Evolutionary conservation across 2,113 vertebrate genomes (phyloP).

Genomic region (Chinchilla lanigera): DNA sequence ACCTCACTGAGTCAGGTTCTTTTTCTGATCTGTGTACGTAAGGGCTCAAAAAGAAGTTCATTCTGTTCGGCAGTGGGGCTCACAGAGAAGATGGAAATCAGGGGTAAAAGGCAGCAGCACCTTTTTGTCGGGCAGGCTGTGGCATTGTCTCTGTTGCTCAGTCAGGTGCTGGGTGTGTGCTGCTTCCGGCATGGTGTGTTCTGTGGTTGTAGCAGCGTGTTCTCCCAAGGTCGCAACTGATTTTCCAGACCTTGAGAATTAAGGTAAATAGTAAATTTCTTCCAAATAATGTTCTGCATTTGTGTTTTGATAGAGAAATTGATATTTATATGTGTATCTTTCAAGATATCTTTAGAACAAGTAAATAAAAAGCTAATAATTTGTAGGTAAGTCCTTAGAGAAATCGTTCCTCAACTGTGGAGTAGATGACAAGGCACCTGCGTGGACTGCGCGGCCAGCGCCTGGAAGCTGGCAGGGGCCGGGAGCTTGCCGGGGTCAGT

Average conservation of each 20-base stretch:
- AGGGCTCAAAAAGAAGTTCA: background rate
- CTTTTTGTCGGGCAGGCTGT: background rate
- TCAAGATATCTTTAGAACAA: background rate
- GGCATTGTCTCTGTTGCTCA: background rate
- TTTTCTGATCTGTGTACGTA: background rate
- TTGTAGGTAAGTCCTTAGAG: background rate
- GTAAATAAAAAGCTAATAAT: background rate
- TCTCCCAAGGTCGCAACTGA: background rate
- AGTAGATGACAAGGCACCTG: background rate
- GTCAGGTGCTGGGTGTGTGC: background rate
- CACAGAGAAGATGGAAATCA: slow-evolving; percentile 29
- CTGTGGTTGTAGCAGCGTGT: background rate
- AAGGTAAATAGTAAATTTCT: slow-evolving; percentile 3
- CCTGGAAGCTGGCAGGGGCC: background rate
- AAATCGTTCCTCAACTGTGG: background rate
- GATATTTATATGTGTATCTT: background rate
- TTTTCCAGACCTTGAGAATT: slow-evolving; percentile 16
- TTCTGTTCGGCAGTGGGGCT: background rate
- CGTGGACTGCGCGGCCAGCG: background rate
- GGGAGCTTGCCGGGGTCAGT: background rate
- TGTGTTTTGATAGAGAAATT: slow-evolving; percentile 32
- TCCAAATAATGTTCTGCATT: background rate
- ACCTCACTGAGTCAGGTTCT: background rate
- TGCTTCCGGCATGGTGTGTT: background rate
- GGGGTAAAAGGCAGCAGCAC: background rate